Percentiles rank a stretch among this genome's conserved stretches.
phyloP scores from a whole-genome alignment of 2,888 invertebrate genomes.

The Drosophila dives region DNA sequence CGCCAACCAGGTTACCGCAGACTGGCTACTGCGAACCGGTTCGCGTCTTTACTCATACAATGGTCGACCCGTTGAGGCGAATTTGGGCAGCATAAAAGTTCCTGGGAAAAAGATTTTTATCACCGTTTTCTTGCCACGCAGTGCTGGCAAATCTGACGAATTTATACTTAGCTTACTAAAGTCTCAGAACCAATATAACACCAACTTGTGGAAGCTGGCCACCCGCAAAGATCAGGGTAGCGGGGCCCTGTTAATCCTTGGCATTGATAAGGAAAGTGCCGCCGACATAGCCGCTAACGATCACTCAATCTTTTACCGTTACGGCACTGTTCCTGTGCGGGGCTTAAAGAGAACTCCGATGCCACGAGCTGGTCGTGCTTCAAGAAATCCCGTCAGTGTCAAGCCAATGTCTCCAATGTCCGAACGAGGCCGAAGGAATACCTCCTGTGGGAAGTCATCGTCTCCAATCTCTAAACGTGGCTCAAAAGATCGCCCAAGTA shows the following conservation, averaged over 20 bases:
- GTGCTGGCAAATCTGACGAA: constrained; percentile 11
- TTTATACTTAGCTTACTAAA: constrained; percentile 28
- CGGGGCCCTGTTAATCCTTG: constrained; percentile 11
- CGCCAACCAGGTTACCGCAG: constrained; percentile 16
- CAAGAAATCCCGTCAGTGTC: neutral
- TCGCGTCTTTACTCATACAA: constrained; percentile 13
- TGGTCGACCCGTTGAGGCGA: constrained; percentile 22
- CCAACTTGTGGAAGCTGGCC: constrained; percentile 22
- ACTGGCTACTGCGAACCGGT: constrained; percentile 28
- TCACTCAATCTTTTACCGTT: constrained; percentile 34
- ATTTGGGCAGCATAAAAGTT: neutral
- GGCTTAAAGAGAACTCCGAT: constrained; percentile 12
- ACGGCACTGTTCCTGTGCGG: constrained; percentile 26
- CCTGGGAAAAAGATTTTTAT: neutral
- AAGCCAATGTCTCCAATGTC: neutral
- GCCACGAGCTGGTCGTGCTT: too few relatives aligned
- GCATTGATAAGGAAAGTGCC: constrained; percentile 38
- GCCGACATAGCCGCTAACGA: constrained; percentile 24
- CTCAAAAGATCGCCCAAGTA: neutral
- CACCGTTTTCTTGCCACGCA: neutral
- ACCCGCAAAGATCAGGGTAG: constrained; percentile 5
- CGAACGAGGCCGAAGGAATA: neutral
- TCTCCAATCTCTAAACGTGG: neutral
- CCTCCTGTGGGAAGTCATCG: neutral
- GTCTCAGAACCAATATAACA: constrained; percentile 37